Conservation (phyloP, 1,140 invertebrate species). For the Lithobius niger region DNA sequence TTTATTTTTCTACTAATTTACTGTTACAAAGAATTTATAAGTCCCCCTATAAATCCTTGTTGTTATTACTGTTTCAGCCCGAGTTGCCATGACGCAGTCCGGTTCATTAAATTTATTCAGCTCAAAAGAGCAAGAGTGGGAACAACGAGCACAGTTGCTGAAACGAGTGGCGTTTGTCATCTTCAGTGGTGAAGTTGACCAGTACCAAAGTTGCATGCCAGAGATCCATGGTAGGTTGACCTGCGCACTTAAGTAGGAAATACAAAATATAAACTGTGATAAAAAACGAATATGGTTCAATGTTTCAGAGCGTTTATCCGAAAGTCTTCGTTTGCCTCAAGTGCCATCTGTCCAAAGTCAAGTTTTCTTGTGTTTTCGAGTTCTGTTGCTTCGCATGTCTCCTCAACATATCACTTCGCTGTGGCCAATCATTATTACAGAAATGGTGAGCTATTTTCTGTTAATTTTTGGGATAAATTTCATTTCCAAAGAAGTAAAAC, state of each 20-base stretch:
- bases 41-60: too few species aligned
- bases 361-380: constrained; percentile 82
- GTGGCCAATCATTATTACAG: constrained; percentile 88
- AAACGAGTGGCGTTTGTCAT: constrained; percentile 83
- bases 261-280: not conserved
- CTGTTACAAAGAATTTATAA: too few species aligned
- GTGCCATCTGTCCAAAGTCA: constrained; percentile 70
- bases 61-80: constrained; percentile 13
- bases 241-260: not conserved
- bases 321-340: constrained; percentile 63
- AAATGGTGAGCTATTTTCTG: constrained; percentile 51
- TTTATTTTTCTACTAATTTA: too few species aligned
- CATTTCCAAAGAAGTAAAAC: too few species aligned
- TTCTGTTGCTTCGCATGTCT: constrained; percentile 74
- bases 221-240: constrained; percentile 78
- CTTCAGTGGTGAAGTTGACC: constrained; percentile 80
- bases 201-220: constrained; percentile 82
- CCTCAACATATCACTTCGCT: constrained; percentile 72
- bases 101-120: constrained; percentile 43
- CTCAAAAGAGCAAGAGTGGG: constrained; percentile 79
- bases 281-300: too few species aligned
- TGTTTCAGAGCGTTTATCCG: constrained; percentile 64
- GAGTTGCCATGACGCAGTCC: constrained; percentile 24
- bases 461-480: constrained; percentile 16
- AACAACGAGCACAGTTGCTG: constrained; percentile 67